Percentiles rank a stretch among this genome's conserved stretches.
These are phyloP conservation scores for Nasonia vitripennis DNA, from an alignment of 1,140 invertebrate genomes.

Conservation along the genomic window DNA sequence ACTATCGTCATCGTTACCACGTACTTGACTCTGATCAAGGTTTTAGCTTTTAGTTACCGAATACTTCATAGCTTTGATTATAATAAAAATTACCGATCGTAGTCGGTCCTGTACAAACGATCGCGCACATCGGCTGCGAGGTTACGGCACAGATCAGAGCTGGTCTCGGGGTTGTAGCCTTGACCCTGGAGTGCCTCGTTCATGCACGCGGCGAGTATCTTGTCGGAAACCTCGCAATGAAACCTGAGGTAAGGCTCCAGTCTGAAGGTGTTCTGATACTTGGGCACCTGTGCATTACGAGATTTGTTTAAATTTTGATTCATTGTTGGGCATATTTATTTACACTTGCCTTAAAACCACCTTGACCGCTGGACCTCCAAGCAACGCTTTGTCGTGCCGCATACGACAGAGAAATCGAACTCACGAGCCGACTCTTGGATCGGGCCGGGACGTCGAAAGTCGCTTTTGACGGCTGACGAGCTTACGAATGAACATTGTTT, in stretches of 20 bases:
- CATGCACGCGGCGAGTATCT: conserved; percentile 59
- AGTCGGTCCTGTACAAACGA: conserved; percentile 58
- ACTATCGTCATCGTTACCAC: conserved; percentile 77
- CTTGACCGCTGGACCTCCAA: conserved; percentile 19
- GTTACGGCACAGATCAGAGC: conserved; percentile 54
- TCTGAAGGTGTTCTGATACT: conserved; percentile 64
- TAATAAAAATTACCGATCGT: conserved; percentile 57
- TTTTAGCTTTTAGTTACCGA: background rate
- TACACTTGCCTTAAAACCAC: conserved; percentile 12
- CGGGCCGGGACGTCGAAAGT: too few relatives aligned
- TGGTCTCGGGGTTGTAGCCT: conserved; percentile 56
- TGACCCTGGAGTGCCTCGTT: conserved; percentile 45
- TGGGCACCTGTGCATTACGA: conserved; percentile 52
- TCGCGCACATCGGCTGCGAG: conserved; percentile 58
- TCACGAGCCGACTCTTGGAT: background rate
- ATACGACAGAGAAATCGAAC: background rate
- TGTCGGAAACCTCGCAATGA: conserved; percentile 56
- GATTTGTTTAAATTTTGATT: background rate
- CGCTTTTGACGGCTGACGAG: too few relatives aligned
- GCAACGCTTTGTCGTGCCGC: background rate
- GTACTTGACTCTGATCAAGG: conserved; percentile 77
- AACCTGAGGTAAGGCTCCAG: conserved; percentile 58
- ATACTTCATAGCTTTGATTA: background rate
- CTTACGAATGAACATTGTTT: too few relatives aligned
- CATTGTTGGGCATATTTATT: background rate